phyloP scores from a whole-genome alignment of 2,888 invertebrate species.

The Archips crataeganus region DNA sequence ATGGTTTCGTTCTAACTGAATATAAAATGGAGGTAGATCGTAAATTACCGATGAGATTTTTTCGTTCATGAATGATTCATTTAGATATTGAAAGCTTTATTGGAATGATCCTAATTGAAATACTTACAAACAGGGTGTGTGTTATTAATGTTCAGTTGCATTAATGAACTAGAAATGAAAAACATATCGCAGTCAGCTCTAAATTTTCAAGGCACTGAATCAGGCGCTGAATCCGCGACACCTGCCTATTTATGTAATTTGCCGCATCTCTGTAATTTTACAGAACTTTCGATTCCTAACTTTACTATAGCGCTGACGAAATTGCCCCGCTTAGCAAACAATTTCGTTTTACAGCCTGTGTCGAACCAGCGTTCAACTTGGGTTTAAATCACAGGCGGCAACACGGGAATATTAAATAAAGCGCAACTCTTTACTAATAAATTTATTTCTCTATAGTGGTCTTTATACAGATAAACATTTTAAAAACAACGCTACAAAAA shows the following conservation, averaged over 20 bases:
- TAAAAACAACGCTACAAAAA: constrained; percentile 33
- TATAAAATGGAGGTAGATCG: no score
- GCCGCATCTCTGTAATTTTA: constrained; percentile 61
- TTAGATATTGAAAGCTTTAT: no score
- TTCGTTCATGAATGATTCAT: no score
- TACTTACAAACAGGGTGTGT: no score
- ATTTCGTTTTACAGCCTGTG: constrained; percentile 48
- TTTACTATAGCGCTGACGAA: constrained; percentile 63
- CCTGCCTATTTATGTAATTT: constrained; percentile 74
- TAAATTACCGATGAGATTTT: no score
- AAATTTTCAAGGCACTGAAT: constrained; percentile 38
- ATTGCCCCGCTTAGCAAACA: constrained; percentile 71
- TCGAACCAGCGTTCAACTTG: constrained; percentile 13
- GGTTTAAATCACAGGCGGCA: constrained; percentile 18
- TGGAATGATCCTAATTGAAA: no score
- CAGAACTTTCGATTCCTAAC: constrained; percentile 72
- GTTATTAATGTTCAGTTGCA: no score
- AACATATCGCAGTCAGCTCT: not conserved
- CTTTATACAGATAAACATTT: constrained; percentile 20
- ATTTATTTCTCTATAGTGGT: constrained; percentile 16
- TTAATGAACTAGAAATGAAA: not conserved
- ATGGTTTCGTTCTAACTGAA: no score
- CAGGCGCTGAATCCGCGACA: constrained; percentile 60
- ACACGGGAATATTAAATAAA: constrained; percentile 28
- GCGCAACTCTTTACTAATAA: constrained; percentile 3